Percentiles rank a stretch among this genome's conserved stretches.
These are phyloP conservation scores for Apotomis capreana DNA, from an alignment of 2,888 invertebrate species.

Conservation along the genomic window DNA sequence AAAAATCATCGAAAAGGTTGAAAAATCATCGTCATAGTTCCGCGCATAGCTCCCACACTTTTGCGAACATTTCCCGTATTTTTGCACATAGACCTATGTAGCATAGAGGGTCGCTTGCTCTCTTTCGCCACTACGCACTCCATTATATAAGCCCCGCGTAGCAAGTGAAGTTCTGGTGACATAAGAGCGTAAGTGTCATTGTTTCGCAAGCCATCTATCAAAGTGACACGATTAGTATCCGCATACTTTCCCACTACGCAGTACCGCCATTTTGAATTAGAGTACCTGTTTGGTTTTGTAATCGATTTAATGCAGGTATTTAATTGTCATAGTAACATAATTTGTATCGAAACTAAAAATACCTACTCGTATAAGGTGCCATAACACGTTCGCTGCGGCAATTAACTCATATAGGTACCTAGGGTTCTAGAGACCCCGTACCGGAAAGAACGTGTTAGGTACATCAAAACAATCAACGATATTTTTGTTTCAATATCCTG, in stretches of 20 bases:
- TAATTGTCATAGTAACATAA: neutral
- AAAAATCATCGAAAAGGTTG: constrained; percentile 6
- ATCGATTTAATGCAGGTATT: constrained; percentile 20
- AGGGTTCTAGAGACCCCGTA: too few species aligned
- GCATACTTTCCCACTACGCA: constrained; percentile 41
- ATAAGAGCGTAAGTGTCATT: constrained; percentile 9
- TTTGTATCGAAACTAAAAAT: too few species aligned
- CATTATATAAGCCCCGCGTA: constrained; percentile 5
- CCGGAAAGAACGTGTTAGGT: too few species aligned
- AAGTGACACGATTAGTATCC: constrained; percentile 44
- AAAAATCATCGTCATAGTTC: constrained; percentile 8
- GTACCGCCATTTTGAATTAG: constrained; percentile 39
- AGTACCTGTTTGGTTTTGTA: constrained; percentile 36
- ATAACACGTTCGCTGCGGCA: too few species aligned
- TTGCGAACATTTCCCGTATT: constrained; percentile 40
- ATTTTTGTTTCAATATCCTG: too few species aligned
- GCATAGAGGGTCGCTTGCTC: constrained; percentile 1
- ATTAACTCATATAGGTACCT: too few species aligned
- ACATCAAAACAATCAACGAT: too few species aligned
- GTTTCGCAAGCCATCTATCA: constrained; percentile 44
- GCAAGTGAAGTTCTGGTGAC: neutral
- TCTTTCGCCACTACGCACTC: neutral
- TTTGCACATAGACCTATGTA: constrained; percentile 36
- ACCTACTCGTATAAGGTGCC: too few species aligned
- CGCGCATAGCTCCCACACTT: constrained; percentile 42